Conservation (phyloP, 2,888 invertebrate genomes). For the Dolichomitus sp. region DNA sequence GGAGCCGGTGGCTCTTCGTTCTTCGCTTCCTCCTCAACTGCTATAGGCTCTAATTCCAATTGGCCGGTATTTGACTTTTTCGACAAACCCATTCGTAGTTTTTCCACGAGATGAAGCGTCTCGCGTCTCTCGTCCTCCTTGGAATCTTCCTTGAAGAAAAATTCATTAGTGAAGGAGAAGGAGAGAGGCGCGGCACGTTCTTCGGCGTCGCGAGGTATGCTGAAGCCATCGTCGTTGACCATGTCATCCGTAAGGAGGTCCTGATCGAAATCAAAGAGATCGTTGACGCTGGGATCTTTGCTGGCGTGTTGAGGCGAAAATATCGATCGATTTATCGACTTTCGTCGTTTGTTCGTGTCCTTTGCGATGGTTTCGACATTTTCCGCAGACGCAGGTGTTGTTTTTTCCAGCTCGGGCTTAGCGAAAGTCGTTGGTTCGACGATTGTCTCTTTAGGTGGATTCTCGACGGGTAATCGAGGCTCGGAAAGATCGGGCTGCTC, state of each 20-base stretch:
- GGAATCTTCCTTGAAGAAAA: conserved; percentile 92
- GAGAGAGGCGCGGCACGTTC: conserved; percentile 88
- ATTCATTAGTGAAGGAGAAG: conserved; percentile 90
- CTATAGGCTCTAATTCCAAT: conserved; percentile 85
- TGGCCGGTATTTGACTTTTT: conserved; percentile 89
- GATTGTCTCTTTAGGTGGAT: conserved; percentile 66
- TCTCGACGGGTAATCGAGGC: conserved; percentile 21
- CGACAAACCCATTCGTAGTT: conserved; percentile 91
- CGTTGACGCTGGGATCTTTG: conserved; percentile 87
- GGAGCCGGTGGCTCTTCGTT: conserved; percentile 73
- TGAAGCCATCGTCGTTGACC: conserved; percentile 89
- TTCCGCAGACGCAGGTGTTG: conserved; percentile 38
- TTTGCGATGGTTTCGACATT: conserved; percentile 63
- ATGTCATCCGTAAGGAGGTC: conserved; percentile 89
- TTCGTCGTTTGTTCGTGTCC: conserved; percentile 79
- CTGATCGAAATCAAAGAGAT: conserved; percentile 89
- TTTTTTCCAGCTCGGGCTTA: conserved; percentile 78
- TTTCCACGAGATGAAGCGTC: conserved; percentile 94
- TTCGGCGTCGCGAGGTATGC: conserved; percentile 88
- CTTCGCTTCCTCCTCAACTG: conserved; percentile 81
- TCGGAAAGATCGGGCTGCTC: conserved; percentile 17
- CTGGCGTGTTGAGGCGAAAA: conserved; percentile 91
- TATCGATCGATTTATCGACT: conserved; percentile 88
- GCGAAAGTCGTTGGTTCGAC: conserved; percentile 69
- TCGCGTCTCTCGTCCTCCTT: conserved; percentile 94